Evolutionary conservation across 2,797 vertebrate genomes (phyloP).

Genomic region (Stomatorhinus walkeri): DNA sequence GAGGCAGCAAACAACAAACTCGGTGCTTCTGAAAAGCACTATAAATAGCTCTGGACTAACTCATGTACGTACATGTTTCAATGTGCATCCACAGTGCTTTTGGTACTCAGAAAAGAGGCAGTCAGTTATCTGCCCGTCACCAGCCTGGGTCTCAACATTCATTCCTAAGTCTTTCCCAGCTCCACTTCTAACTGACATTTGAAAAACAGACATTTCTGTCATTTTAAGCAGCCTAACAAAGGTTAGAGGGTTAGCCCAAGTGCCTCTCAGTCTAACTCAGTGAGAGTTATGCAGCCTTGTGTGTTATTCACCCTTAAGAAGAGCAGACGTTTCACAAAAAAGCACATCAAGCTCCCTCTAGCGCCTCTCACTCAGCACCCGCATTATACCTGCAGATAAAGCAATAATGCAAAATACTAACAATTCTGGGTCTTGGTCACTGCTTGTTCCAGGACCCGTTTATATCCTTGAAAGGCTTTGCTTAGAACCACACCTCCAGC

Average conservation of each 20-base stretch:
- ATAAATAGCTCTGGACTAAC: background rate
- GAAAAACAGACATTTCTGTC: background rate
- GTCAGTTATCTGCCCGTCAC: background rate
- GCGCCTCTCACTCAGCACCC: background rate
- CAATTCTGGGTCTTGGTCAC: background rate
- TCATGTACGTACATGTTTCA: background rate
- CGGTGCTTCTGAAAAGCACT: background rate
- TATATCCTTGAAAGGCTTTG: background rate
- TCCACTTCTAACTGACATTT: background rate
- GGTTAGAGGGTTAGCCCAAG: background rate
- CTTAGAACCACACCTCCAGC: background rate
- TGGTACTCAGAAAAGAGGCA: background rate
- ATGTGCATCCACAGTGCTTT: background rate
- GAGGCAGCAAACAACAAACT: background rate
- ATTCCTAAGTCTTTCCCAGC: background rate
- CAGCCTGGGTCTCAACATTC: background rate
- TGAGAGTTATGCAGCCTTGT: background rate
- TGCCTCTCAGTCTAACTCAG: background rate
- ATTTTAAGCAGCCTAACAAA: background rate
- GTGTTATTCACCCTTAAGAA: background rate
- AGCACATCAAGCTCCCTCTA: background rate
- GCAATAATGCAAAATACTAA: background rate
- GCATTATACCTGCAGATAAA: background rate
- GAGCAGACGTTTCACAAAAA: background rate
- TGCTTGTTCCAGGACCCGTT: background rate